A percentile compares a stretch with the other conserved stretches of the same genome.
Conservation (phyloP, 2,113 vertebrate genomes). For the Phalacrocorax aristotelis region DNA sequence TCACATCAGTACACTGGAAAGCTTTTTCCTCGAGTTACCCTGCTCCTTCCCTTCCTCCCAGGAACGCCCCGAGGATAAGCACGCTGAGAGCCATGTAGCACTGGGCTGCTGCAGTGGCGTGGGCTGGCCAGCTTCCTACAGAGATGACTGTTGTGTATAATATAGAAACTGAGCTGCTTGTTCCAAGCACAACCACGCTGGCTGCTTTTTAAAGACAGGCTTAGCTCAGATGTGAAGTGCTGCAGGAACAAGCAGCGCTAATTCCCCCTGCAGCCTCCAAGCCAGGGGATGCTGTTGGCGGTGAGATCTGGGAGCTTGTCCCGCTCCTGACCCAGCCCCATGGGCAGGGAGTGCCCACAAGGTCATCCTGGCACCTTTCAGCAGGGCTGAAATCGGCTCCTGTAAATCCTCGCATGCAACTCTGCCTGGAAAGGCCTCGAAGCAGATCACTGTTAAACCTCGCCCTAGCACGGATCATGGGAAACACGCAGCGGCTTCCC, state of each 20-base stretch:
- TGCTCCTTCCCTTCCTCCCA: neutral
- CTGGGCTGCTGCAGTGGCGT: slow-evolving; percentile 20
- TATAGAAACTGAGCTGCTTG: slow-evolving; percentile 30
- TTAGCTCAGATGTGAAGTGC: neutral
- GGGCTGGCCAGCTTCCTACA: slow-evolving; percentile 30
- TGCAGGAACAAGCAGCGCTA: neutral
- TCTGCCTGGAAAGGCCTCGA: neutral
- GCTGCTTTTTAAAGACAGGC: slow-evolving; percentile 55
- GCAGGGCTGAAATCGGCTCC: neutral
- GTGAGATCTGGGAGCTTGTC: neutral
- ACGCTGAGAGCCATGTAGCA: neutral
- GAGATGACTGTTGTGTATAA: slow-evolving; percentile 5
- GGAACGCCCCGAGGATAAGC: neutral
- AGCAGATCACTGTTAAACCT: neutral
- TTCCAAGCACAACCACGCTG: slow-evolving; percentile 32
- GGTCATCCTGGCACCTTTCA: neutral
- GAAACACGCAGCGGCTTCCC: neutral
- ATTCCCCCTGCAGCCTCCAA: neutral
- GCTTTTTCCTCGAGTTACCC: neutral
- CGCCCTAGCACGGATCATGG: neutral
- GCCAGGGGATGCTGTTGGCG: rapidly evolving
- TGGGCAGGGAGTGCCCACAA: neutral
- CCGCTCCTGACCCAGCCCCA: neutral
- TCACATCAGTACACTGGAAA: rapidly evolving
- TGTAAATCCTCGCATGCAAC: neutral